phyloP scores from a whole-genome alignment of 92 coral and sea anemone species.

The Zoanthus sansibaricus region DNA sequence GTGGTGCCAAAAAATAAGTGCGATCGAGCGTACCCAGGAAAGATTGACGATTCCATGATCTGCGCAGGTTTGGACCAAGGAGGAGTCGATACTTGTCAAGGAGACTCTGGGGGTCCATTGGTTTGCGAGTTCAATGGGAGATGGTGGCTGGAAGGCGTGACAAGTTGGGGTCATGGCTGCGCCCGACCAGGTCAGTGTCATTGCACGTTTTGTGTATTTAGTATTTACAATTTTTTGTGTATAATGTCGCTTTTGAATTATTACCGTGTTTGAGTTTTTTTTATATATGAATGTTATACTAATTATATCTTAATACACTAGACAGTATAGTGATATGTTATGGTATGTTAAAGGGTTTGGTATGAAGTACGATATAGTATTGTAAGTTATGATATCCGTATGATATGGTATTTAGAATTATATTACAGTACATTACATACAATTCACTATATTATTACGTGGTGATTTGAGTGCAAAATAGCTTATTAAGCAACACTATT shows the following conservation, averaged over 20 bases:
- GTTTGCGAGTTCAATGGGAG: slow-evolving; percentile 7
- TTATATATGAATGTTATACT: neutral
- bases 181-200: slow-evolving; percentile 8
- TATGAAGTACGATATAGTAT: too few relatives aligned
- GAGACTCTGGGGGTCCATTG: slow-evolving; percentile 4
- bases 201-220: neutral
- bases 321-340: too few relatives aligned
- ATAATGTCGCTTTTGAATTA: neutral
- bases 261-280: too few relatives aligned
- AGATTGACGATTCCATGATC: neutral
- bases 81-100: slow-evolving; percentile 14
- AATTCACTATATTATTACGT: too few relatives aligned
- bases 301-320: too few relatives aligned
- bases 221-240: neutral
- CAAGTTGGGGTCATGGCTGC: slow-evolving; percentile 25
- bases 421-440: too few relatives aligned
- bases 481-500: too few relatives aligned
- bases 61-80: slow-evolving; percentile 23
- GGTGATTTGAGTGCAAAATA: too few relatives aligned
- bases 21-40: neutral
- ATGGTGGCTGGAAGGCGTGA: slow-evolving; percentile 14
- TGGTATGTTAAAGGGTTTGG: too few relatives aligned
- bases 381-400: too few relatives aligned
- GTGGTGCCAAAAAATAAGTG: neutral
- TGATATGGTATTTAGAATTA: too few relatives aligned